phyloP scores from a whole-genome alignment of 1,140 invertebrate genomes.

The Sitophilus oryzae region DNA sequence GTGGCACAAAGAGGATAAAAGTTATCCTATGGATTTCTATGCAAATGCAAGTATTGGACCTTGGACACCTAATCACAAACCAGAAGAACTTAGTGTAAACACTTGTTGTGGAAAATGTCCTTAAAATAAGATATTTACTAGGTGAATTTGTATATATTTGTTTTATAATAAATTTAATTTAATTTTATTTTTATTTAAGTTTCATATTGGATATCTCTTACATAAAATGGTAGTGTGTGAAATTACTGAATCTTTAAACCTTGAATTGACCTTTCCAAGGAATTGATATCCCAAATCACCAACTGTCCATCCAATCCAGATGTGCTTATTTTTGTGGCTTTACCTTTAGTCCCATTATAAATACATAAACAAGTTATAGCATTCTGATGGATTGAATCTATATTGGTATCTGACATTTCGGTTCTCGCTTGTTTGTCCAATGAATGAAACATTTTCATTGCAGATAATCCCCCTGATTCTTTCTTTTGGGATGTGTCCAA shows the following conservation, averaged over 20 bases:
- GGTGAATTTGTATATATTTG: not conserved
- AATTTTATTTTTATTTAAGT: no score
- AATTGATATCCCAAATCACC: constrained; percentile 86
- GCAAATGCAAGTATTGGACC: constrained; percentile 84
- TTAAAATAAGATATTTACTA: no score
- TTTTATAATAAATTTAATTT: no score
- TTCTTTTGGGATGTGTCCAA: constrained; percentile 88
- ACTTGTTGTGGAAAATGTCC: constrained; percentile 53
- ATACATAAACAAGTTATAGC: constrained; percentile 83
- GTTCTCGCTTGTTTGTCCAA: constrained; percentile 87
- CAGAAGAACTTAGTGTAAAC: constrained; percentile 47
- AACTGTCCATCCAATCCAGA: constrained; percentile 93
- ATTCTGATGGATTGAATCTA: constrained; percentile 97
- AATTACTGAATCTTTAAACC: constrained; percentile 53
- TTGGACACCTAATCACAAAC: constrained; percentile 94
- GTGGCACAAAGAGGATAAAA: constrained; percentile 52
- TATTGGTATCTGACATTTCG: constrained; percentile 74
- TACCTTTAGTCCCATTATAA: constrained; percentile 65
- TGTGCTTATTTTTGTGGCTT: constrained; percentile 78
- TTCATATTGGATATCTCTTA: no score
- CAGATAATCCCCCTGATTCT: constrained; percentile 81
- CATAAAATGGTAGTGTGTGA: no score
- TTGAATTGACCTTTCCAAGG: constrained; percentile 62
- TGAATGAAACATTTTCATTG: constrained; percentile 96
- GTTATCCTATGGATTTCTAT: constrained; percentile 99